Base-by-base conservation (phyloP, 92 coral and sea anemone species). In the Blastomussa wellsi region DNA sequence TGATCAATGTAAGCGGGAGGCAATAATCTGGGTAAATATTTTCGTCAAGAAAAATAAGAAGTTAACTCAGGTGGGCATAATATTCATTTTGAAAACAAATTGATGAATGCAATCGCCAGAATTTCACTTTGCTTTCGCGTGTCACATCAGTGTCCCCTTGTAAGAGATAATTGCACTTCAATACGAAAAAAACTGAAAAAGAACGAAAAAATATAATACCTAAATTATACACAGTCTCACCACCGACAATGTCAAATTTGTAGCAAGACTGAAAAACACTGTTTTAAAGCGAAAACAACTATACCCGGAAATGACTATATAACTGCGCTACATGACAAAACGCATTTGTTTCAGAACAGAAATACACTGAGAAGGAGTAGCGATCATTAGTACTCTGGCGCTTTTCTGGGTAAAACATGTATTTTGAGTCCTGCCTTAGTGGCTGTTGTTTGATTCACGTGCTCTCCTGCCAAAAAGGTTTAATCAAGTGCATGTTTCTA, bases 11-110 rank as follows among this genome's bases (percentile, higher is more conserved):
- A 37, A 62, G 36, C 37, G 55, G 5, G 13, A 57, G 16, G 72
- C 47, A 79, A 41, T 68, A 32, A 28, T 28, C 17, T 67, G 32
- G 72, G 36, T 74, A 20, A 47, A 76, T 12, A 26, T 13, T 24
- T 32, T 55, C 26, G 7, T 29, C 36, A 31, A 2, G 41, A 69
- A 68, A 35, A 24, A 44, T 22, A 17, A 44, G 48, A 17, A 36
- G 77, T 81, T 10, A 81, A 32, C 67, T 42, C 62, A 67, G 84
- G 65, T 81, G 77, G 4, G 17, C 84, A 44, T 44, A 8, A 44
- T 44, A 44, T 29, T 31, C 65, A 22, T 67, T 31, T 67, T 36
- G 69, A 55, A 77, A 53, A 19, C 69, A 10, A 35, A 78, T 28
- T 22, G 20, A 35, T 16, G 11, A 16, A 52, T 76, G 26, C n/a